These are phyloP conservation scores for Oreamnos americanus DNA, from an alignment of 2,113 vertebrate genomes.

Conservation along the genomic window DNA sequence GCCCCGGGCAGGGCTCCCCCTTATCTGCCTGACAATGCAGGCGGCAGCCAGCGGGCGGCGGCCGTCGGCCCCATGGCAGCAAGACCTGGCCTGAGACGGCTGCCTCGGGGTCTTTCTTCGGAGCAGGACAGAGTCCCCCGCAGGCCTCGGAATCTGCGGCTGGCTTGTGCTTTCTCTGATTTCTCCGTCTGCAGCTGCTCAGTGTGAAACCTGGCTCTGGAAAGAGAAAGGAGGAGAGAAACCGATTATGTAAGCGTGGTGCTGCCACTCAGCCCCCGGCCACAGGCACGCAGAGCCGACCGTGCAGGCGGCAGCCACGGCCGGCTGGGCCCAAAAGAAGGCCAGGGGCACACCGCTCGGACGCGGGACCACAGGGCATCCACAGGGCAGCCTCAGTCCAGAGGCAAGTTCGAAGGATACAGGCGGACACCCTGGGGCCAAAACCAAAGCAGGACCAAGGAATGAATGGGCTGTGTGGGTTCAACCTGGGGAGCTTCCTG, in stretches of 20 bases:
- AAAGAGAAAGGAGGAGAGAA: conserved; percentile 73
- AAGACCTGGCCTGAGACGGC: background rate
- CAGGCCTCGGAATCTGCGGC: conserved; percentile 59
- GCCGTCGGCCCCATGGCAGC: conserved; percentile 28
- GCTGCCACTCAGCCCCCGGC: conserved; percentile 66
- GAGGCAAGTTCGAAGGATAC: background rate
- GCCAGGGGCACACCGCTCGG: fast-evolving
- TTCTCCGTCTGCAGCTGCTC: conserved; percentile 73
- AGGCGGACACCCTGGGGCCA: background rate
- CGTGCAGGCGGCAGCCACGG: background rate
- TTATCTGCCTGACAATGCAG: background rate
- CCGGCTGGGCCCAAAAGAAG: background rate
- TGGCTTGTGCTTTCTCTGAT: conserved; percentile 66
- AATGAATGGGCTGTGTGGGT: background rate
- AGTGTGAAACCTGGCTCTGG: conserved; percentile 72
- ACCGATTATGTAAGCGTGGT: conserved; percentile 67
- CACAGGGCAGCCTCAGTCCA: background rate
- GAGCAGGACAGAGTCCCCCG: conserved; percentile 26
- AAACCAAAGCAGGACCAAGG: background rate
- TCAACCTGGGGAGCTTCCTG: background rate
- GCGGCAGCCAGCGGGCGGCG: background rate
- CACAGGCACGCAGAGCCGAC: background rate
- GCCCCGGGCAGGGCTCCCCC: background rate
- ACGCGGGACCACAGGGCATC: background rate
- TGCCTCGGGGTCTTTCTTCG: background rate